Percentiles rank a stretch among this genome's conserved stretches.
phyloP scores from a whole-genome alignment of 2,888 invertebrate species.

The Ernsta delagoae region DNA sequence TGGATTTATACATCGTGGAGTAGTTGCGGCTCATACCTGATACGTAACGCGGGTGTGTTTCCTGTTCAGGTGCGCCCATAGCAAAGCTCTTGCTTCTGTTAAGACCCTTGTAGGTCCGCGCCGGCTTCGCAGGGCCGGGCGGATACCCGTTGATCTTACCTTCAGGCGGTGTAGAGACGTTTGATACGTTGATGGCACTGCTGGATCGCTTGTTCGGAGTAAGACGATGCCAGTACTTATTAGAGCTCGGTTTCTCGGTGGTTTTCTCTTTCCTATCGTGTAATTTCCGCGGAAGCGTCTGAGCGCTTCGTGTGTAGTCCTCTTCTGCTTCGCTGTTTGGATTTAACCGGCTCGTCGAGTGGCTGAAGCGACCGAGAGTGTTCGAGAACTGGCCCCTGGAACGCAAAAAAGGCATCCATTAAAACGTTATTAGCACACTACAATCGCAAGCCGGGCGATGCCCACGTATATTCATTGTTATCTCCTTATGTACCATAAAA shows the following conservation, averaged over 20 bases:
- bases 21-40: conserved; percentile 78
- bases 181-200: conserved; percentile 88
- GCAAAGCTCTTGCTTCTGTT: conserved; percentile 94
- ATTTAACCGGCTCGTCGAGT: conserved; percentile 90
- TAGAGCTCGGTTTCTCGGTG: conserved; percentile 72
- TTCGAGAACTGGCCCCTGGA: conserved; percentile 89
- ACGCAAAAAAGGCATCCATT: conserved; percentile 54
- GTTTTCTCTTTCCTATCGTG: conserved; percentile 79
- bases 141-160: conserved; percentile 76
- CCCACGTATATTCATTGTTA: conserved; percentile 74
- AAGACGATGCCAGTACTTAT: conserved; percentile 78
- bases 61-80: conserved; percentile 87
- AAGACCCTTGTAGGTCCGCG: conserved; percentile 90
- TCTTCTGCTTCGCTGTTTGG: conserved; percentile 81
- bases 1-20: conserved; percentile 89
- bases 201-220: conserved; percentile 83
- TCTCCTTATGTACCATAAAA: conserved; percentile 66
- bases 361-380: conserved; percentile 93
- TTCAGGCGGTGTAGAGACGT: conserved; percentile 65
- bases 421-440: conserved; percentile 57
- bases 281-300: conserved; percentile 90
- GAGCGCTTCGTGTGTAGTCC: conserved; percentile 86
- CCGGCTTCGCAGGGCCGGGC: conserved; percentile 90
- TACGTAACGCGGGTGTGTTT: conserved; percentile 77
- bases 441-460: conserved; percentile 55